Evolutionary conservation across 2,888 invertebrate species (phyloP).

Genomic region (Drosophila formosana): DNA sequence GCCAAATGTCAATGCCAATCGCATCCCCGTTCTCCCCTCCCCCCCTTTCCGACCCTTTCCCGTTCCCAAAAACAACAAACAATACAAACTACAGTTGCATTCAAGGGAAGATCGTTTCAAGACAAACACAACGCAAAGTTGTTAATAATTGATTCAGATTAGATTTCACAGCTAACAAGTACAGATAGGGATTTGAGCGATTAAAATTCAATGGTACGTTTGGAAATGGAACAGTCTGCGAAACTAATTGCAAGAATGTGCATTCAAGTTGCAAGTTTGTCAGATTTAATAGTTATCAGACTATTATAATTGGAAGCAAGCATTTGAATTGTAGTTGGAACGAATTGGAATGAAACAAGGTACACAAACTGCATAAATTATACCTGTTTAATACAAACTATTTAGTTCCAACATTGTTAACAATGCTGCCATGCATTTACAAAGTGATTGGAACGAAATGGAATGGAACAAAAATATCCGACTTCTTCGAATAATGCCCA

Average conservation of each 20-base stretch:
- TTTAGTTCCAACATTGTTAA: too few species aligned
- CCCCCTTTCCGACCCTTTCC: not conserved
- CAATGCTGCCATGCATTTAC: too few species aligned
- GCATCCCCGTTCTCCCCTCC: not conserved
- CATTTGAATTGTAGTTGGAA: not conserved
- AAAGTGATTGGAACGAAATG: not conserved
- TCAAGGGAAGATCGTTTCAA: constrained; percentile 12
- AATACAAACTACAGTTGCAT: constrained; percentile 1
- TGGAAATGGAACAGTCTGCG: not conserved
- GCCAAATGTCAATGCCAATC: constrained; percentile 29
- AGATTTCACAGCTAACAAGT: not conserved
- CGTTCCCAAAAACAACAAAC: not conserved
- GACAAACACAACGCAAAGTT: not conserved
- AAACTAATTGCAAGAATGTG: not conserved
- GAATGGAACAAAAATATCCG: not conserved
- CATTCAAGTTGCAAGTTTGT: too few species aligned
- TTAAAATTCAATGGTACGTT: not conserved
- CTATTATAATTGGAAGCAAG: too few species aligned
- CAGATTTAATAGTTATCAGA: too few species aligned
- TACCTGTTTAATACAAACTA: not conserved
- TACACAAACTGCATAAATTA: too few species aligned
- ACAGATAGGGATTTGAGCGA: not conserved
- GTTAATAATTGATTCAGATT: not conserved
- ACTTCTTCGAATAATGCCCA: too few species aligned
- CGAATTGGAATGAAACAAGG: not conserved